Percentiles rank a stretch among this genome's conserved stretches.
These are phyloP conservation scores for Hypomecis atomaria DNA, from an alignment of 2,888 invertebrate species.

Conservation along the genomic window DNA sequence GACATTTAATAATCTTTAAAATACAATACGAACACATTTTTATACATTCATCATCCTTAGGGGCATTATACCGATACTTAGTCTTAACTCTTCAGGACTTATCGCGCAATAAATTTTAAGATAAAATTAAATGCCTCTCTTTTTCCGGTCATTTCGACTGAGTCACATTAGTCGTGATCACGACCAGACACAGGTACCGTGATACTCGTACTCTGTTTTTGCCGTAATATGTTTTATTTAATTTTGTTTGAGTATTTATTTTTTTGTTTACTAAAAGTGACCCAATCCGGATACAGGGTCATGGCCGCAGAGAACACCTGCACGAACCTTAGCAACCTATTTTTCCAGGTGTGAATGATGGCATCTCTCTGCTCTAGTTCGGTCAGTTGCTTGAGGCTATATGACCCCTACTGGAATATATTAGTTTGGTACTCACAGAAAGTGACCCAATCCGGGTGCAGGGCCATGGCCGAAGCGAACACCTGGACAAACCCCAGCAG, in stretches of 20 bases:
- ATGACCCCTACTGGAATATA: too few species aligned
- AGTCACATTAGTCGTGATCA: too few species aligned
- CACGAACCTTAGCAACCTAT: conserved; percentile 87
- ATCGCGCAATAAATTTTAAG: too few species aligned
- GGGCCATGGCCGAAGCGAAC: conserved; percentile 89
- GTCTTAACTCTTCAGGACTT: too few species aligned
- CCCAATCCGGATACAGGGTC: conserved; percentile 83
- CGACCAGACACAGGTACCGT: too few species aligned
- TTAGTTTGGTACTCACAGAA: conserved; percentile 62
- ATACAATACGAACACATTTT: too few species aligned
- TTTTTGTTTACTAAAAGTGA: conserved; percentile 36
- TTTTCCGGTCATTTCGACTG: too few species aligned
- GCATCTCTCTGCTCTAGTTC: conserved; percentile 86
- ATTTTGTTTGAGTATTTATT: neutral
- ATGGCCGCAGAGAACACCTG: conserved; percentile 90
- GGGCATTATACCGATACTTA: too few species aligned
- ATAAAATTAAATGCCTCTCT: too few species aligned
- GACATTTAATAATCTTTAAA: too few species aligned
- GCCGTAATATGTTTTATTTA: neutral
- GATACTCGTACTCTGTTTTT: too few species aligned
- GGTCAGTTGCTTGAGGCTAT: conserved; percentile 89
- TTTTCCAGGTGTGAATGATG: conserved; percentile 83
- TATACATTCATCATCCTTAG: too few species aligned
- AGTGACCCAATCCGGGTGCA: conserved; percentile 80
- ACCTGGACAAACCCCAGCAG: conserved; percentile 88